Evolutionary conservation across 2,888 invertebrate genomes (phyloP).

Genomic region (Cryptocephalus moraei): DNA sequence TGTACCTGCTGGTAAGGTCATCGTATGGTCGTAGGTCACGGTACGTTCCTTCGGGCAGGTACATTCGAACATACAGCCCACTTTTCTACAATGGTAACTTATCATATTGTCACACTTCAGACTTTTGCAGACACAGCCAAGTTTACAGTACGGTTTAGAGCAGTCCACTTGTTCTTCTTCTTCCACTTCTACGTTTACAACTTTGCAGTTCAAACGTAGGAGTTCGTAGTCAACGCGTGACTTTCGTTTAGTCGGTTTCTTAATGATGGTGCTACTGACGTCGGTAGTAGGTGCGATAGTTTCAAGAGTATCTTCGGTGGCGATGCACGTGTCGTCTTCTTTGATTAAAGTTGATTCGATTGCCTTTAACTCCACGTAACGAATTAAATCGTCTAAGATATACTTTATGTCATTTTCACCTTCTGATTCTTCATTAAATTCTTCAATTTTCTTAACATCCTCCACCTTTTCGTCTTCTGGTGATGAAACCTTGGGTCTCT

Average conservation of each 20-base stretch:
- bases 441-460: neutral
- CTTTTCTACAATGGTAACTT: constrained; percentile 50
- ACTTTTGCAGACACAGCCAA: constrained; percentile 60
- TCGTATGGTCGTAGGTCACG: constrained; percentile 15
- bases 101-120: constrained; percentile 36
- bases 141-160: constrained; percentile 44
- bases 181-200: constrained; percentile 43
- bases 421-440: too few relatives aligned
- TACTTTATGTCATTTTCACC: constrained; percentile 29
- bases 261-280: constrained; percentile 9
- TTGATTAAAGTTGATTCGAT: constrained; percentile 45
- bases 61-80: constrained; percentile 52
- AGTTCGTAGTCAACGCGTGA: constrained; percentile 39
- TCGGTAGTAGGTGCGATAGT: constrained; percentile 12
- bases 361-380: constrained; percentile 50
- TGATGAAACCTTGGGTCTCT: constrained; percentile 3
- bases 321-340: constrained; percentile 26
- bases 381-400: constrained; percentile 39
- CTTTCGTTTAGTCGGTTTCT: constrained; percentile 12
- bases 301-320: constrained; percentile 12
- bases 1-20: constrained; percentile 25
- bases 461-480: neutral
- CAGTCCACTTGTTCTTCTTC: constrained; percentile 36
- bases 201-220: constrained; percentile 53
- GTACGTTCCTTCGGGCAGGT: constrained; percentile 30